These are phyloP conservation scores for Pangasianodon gigas DNA, from an alignment of 2,113 vertebrate genomes.

Conservation along the genomic window DNA sequence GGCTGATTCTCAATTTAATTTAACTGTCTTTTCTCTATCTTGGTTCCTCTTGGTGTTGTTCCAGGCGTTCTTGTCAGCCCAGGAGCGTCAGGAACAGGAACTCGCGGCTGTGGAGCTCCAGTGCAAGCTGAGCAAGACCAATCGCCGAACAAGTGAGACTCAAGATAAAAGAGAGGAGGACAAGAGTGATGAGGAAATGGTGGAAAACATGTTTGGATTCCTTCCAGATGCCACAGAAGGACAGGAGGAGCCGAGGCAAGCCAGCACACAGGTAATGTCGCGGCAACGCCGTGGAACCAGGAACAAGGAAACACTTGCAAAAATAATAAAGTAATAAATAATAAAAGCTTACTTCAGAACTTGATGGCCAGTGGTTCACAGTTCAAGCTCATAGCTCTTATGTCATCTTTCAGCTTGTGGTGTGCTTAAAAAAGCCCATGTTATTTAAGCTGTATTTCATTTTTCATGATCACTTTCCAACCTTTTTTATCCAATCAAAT, in stretches of 20 bases:
- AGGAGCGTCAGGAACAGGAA: conserved; percentile 43
- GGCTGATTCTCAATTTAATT: neutral
- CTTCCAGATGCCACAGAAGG: conserved; percentile 67
- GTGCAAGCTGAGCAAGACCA: conserved; percentile 34
- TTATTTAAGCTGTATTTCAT: neutral
- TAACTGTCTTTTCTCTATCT: neutral
- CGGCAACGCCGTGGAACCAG: neutral
- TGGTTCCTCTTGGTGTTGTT: neutral
- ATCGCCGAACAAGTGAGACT: conserved; percentile 43
- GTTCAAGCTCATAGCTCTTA: neutral
- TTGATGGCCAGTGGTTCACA: neutral
- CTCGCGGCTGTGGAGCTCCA: conserved; percentile 51
- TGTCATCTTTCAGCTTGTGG: neutral
- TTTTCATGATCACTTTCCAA: neutral
- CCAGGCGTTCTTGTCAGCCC: conserved; percentile 62
- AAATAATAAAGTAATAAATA: neutral
- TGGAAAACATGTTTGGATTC: conserved; percentile 75
- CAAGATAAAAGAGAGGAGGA: conserved; percentile 45
- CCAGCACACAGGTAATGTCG: conserved; percentile 71
- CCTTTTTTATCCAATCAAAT: neutral
- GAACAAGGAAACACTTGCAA: neutral
- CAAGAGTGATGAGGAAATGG: conserved; percentile 72
- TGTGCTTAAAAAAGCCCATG: too few species aligned
- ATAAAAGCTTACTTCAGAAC: neutral
- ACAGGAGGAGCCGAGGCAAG: conserved; percentile 66